Conservation (phyloP, 1,140 invertebrate species). For the Leguminivora glycinivorella region DNA sequence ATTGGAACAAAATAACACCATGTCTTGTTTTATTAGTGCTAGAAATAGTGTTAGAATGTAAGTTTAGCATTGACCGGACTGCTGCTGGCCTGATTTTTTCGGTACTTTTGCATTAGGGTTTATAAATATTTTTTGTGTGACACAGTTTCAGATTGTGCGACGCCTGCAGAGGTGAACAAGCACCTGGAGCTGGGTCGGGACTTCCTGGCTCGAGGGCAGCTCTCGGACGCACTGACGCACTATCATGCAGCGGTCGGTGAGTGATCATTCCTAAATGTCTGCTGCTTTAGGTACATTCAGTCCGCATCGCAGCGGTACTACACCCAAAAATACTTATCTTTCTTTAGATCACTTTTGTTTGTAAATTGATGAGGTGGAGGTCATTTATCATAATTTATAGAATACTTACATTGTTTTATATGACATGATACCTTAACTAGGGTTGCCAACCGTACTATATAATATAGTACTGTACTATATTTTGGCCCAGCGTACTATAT, state of each 20-base stretch:
- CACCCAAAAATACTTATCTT: not conserved
- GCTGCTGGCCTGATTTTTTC: constrained; percentile 32
- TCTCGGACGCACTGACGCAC: constrained; percentile 97
- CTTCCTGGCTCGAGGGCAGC: constrained; percentile 93
- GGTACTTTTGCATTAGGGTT: constrained; percentile 36
- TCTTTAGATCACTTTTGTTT: not conserved
- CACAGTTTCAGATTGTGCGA: constrained; percentile 82
- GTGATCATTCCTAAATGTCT: constrained; percentile 48
- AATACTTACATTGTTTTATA: not conserved
- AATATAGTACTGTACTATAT: no score
- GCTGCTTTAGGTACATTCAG: not conserved
- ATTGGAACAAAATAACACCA: constrained; percentile 77
- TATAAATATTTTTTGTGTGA: constrained; percentile 42
- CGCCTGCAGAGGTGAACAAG: constrained; percentile 90
- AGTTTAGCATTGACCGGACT: constrained; percentile 41
- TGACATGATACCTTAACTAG: not conserved
- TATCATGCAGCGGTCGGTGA: constrained; percentile 98
- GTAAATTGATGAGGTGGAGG: not conserved
- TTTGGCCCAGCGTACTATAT: no score
- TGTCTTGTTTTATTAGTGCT: constrained; percentile 76
- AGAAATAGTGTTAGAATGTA: constrained; percentile 77
- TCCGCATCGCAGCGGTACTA: not conserved
- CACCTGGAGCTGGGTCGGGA: constrained; percentile 96
- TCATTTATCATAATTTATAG: not conserved
- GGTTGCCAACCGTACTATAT: no score